Conservation (phyloP, 1,140 invertebrate species). For the Trachymyrmex septentrionalis region DNA sequence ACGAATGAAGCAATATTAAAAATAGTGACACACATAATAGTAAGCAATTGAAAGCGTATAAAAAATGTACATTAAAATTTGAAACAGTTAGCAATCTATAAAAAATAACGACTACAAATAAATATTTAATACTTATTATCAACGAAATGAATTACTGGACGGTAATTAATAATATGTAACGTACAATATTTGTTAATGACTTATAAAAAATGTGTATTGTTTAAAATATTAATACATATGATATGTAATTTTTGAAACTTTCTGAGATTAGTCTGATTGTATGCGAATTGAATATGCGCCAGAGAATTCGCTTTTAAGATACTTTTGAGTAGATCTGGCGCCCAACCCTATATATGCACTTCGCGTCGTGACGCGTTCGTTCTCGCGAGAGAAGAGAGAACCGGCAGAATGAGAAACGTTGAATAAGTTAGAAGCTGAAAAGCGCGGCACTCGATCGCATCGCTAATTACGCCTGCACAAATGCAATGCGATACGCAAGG, state of each 20-base stretch:
- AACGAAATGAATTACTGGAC: neutral
- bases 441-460: conserved; percentile 68
- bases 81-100: neutral
- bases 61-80: neutral
- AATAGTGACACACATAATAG: neutral
- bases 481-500: conserved; percentile 67
- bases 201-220: neutral
- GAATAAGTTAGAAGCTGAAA: conserved; percentile 70
- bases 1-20: neutral
- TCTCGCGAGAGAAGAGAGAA: conserved; percentile 49
- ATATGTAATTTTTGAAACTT: neutral
- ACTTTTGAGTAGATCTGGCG: conserved; percentile 29
- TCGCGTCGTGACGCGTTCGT: conserved; percentile 38
- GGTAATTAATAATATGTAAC: conserved; percentile 6
- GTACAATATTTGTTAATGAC: neutral
- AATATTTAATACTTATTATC: neutral
- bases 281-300: conserved; percentile 15
- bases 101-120: neutral
- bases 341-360: conserved; percentile 12
- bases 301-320: conserved; percentile 42
- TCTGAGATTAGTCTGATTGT: neutral
- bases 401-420: conserved; percentile 65
- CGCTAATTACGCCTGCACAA: conserved; percentile 72
- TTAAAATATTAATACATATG: neutral
- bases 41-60: neutral